phyloP scores from a whole-genome alignment of 2,113 vertebrate genomes.

The Terrapene triunguis region DNA sequence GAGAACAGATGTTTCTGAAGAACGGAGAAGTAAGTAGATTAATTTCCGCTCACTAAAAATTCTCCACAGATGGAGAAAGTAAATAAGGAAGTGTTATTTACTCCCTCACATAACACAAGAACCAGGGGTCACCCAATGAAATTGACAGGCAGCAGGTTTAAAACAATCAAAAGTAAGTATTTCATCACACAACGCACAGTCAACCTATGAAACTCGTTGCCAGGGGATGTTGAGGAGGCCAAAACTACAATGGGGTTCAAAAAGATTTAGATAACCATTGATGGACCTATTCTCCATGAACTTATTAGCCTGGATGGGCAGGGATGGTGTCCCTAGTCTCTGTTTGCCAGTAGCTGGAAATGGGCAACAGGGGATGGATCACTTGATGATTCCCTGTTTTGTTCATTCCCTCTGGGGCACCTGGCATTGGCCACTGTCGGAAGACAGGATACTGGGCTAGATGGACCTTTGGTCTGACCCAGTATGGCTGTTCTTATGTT shows the following conservation, averaged over 20 bases:
- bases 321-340: not conserved
- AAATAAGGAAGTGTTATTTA: not conserved
- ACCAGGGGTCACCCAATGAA: not conserved
- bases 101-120: not conserved
- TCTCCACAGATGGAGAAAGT: not conserved
- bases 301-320: not conserved
- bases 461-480: not conserved
- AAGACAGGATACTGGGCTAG: not conserved
- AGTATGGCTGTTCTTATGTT: not conserved
- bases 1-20: not conserved
- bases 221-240: not conserved
- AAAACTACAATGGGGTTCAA: not conserved
- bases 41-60: not conserved
- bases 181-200: not conserved
- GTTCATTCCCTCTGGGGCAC: not conserved
- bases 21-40: not conserved
- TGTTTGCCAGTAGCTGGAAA: not conserved
- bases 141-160: not conserved
- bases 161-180: not conserved
- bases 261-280: not conserved
- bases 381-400: not conserved
- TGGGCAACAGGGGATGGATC: not conserved
- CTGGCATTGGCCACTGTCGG: not conserved
- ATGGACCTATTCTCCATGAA: too few species aligned
- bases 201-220: not conserved